Percentiles rank a stretch among this genome's conserved stretches.
phyloP scores from a whole-genome alignment of 2,888 invertebrate genomes.

The Mythimna albipuncta region DNA sequence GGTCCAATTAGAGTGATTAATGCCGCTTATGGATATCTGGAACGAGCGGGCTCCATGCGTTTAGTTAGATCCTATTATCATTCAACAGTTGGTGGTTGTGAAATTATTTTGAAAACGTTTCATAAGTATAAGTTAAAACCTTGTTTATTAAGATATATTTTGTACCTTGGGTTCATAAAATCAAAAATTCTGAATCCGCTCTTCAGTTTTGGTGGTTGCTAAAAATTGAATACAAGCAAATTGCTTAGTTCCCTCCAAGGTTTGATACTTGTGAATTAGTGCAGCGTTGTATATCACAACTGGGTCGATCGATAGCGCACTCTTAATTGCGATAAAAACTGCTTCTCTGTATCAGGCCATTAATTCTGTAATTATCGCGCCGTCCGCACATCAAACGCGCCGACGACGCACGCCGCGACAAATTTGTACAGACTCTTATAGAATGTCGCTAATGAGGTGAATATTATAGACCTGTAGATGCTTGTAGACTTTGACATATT shows the following conservation, averaged over 20 bases:
- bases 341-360: constrained; percentile 79
- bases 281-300: constrained; percentile 67
- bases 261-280: constrained; percentile 77
- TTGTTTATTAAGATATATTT: background rate
- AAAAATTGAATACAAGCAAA: constrained; percentile 72
- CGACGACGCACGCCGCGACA: constrained; percentile 76
- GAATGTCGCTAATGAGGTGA: constrained; percentile 68
- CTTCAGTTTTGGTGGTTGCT: constrained; percentile 75
- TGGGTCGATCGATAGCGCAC: constrained; percentile 80
- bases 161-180: background rate
- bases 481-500: constrained; percentile 49
- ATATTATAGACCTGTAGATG: constrained; percentile 54
- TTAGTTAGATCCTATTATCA: constrained; percentile 34
- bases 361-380: constrained; percentile 84
- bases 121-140: background rate
- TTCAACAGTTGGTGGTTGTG: constrained; percentile 5
- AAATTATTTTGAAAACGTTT: constrained; percentile 16
- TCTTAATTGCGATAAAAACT: constrained; percentile 84
- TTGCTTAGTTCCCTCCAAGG: constrained; percentile 70
- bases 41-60: constrained; percentile 34
- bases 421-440: constrained; percentile 70
- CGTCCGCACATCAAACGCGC: constrained; percentile 81
- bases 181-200: constrained; percentile 67
- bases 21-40: constrained; percentile 58
- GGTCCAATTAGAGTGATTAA: constrained; percentile 64